A percentile compares a stretch with the other conserved stretches of the same genome.
These are phyloP conservation scores for Littorina saxatilis DNA, from an alignment of 1,140 invertebrate genomes.

Conservation along the genomic window DNA sequence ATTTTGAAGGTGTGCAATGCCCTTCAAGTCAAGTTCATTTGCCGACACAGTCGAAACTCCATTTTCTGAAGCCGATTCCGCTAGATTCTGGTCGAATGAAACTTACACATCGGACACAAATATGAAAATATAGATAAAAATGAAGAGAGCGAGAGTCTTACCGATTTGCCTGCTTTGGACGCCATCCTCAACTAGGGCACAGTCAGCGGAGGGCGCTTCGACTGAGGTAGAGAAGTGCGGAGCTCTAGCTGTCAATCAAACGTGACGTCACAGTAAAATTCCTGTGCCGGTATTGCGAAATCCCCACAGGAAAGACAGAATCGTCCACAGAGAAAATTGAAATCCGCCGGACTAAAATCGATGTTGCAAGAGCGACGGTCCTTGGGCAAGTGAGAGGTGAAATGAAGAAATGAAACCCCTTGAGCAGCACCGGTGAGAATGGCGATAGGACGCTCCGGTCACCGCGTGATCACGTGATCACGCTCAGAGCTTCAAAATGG, in stretches of 20 bases:
- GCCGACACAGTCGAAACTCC: neutral
- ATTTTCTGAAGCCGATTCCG: no score
- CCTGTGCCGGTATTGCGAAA: conserved; percentile 7
- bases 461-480: conserved; percentile 9
- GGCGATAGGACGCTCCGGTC: conserved; percentile 7
- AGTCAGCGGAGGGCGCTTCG: neutral
- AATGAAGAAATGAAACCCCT: neutral
- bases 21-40: neutral
- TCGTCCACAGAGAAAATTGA: neutral
- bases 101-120: no score
- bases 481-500: neutral
- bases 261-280: conserved; percentile 26
- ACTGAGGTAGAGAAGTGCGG: conserved; percentile 11
- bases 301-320: neutral
- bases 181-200: conserved; percentile 3
- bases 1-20: conserved; percentile 28
- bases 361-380: neutral
- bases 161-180: conserved; percentile 9
- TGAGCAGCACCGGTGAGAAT: neutral
- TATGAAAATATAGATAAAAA: neutral
- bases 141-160: neutral
- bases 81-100: neutral
- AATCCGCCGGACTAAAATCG: neutral
- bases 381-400: neutral
- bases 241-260: conserved; percentile 18